Evolutionary conservation across 53 echinoderm and acorn worm species (phyloP), one percentile per base, ranked within the genome.

Genomic region (Zoroaster sp.): DNA sequence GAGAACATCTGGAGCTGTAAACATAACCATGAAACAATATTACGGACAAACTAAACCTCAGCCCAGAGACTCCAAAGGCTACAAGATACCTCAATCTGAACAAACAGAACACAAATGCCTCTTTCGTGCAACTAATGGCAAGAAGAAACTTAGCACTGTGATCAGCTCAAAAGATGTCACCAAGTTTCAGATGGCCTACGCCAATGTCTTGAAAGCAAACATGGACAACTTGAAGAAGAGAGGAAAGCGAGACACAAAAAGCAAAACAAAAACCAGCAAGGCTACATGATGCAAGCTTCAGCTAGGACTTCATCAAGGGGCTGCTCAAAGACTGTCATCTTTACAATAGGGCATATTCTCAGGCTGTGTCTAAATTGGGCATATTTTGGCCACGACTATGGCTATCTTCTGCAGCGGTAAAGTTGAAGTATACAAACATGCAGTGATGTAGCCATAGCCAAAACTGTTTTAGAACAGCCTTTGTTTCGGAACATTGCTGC

Each of bases 111-210:
- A 98, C 78, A 98, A 98, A 74, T 98, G 98, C 73, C 87, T 98
- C 10, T 86, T 98, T 18, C 94, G 98, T 75, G 95, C 95, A 81
- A 91, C 98, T 34, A 91, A 94, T 78, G 94, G 95, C 35, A 95
- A 95, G 75, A 98, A 94, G 94, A 98, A 98, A 86, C 63, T 98
- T 3, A 94, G 93, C 59, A 98, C 98, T 53, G 98, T 98, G 93
- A 93, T 96, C 17, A 95, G 94, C 67, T 82, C 91, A 34, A 96
- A 94, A 90, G 96, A 96, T 88, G 90, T 96, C 34, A 96, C 89
- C 14, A 96, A 96, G 83, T 96, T 96, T 55, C 96, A 96, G 69
- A 95, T 96, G 96, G 97, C 97, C 35, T 97, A 97, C 51, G 97
- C 95, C 54, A 95, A 90, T 53, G 95, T 97, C 43, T 76, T 97